Base-by-base conservation (phyloP, 1,140 invertebrate species). In the Manduca sexta region DNA sequence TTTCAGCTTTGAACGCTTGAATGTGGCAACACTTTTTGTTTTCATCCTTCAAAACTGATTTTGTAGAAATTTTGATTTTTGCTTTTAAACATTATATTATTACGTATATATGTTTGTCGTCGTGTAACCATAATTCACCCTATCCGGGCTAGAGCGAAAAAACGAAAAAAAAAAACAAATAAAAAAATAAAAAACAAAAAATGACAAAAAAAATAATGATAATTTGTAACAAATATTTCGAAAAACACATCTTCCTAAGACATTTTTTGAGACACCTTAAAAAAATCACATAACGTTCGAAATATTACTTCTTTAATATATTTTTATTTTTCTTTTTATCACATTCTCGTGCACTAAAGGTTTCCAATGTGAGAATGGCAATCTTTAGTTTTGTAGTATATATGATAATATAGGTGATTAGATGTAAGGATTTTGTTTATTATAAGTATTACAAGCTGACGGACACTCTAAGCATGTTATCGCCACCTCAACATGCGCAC, bases 111-210 rank as follows among this genome's bases (percentile, higher is more conserved):
- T 74, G 47, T 77, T 69, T 74, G 81, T 84, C 78, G 81, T 81
- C 76, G 78, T 80, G 74, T 79, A 46, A 52, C 40, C 11, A 64
- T 64, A 61, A 69, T 66, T 72, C 60, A 56, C 74, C 77, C 76
- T 45, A 69, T 73, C 74, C 78, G 81, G 78, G 74, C 52, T 80
- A 84, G 78, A 71, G 74, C 68, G 51, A 57, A 64, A 63, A 71
- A 73, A 68, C 53, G 60, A 57, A 60, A 58, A 48, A 60, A 56
- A 64, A 47, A 57, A 49, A 53, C 42, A 58, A 56, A 53, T 62
- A 74, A 69, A 67, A 52, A 69, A 65, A 57, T 56, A 54, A 66
- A 60, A 51, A 58, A 59, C 56, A 63, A 60, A 49, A 52, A 45
- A 53, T n/a, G n/a, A n/a, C n/a, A 51, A 57, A 49, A 59, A 63